Conservation (phyloP, 2,888 invertebrate species). For the Rhingia rostrata region DNA sequence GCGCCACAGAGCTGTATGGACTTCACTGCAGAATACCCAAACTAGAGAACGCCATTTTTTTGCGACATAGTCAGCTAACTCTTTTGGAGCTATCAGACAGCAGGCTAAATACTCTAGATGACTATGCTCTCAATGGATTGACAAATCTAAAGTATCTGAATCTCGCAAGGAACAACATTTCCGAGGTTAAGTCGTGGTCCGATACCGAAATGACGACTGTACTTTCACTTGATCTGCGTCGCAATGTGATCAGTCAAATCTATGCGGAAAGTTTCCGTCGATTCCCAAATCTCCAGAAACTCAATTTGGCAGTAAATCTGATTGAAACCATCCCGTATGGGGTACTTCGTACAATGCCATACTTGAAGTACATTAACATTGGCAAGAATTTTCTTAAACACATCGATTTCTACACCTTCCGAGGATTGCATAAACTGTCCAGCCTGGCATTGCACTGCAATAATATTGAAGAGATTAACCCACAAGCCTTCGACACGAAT, state of each 20-base stretch:
- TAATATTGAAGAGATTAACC: constrained; percentile 76
- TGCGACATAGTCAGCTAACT: constrained; percentile 77
- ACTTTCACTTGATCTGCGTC: constrained; percentile 79
- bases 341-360: constrained; percentile 77
- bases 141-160: constrained; percentile 78
- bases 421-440: constrained; percentile 79
- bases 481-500: constrained; percentile 78
- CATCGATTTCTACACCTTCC: constrained; percentile 77
- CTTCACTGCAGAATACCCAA: constrained; percentile 77
- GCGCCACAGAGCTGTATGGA: constrained; percentile 76
- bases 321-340: constrained; percentile 78
- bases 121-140: constrained; percentile 80
- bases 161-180: constrained; percentile 80
- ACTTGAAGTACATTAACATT: constrained; percentile 80
- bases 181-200: constrained; percentile 79
- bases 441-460: constrained; percentile 80
- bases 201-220: constrained; percentile 78
- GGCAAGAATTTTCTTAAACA: constrained; percentile 79
- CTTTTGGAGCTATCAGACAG: constrained; percentile 79
- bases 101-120: constrained; percentile 77
- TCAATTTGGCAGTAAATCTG: constrained; percentile 80
- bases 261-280: constrained; percentile 76
- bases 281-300: constrained; percentile 80
- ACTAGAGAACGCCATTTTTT: constrained; percentile 79
- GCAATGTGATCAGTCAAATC: constrained; percentile 78